Evolutionary conservation across 2,888 invertebrate genomes (phyloP), one percentile per base, ranked within the genome.

Genomic region (Gryllus longicercus): DNA sequence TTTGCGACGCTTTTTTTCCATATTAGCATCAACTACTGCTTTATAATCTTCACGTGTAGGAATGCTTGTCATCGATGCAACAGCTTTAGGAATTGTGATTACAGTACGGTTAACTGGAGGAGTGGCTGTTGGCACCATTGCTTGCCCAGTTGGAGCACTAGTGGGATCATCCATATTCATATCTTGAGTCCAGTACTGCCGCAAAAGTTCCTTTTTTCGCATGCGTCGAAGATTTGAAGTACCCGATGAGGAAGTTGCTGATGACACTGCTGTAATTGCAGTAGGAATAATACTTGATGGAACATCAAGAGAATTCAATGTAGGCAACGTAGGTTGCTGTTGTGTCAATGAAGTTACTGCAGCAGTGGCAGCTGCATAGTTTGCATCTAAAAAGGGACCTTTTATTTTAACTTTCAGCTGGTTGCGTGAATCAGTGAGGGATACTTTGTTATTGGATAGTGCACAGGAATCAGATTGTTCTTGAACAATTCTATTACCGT

Each of bases 371-470:
- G 92, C 89, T 74, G 93, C 87, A 81, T 89, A 94, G 85, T 93
- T 95, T 0, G 90, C 92, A 84, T 95, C 95, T 82, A 95, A 90
- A 84, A 94, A 92, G 0, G 96, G 96, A 4, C 96, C 96, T 86
- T 96, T 96, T 82, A 96, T 96, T 87, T 96, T 96, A 0, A 96
- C 93, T 63, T 82, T 96, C 8, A 96, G 88, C 85, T 96, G 96
- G 87, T 95, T 95, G 51, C 95, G 90, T 0, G 95, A 93, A 87
- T 95, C 95, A 0, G 92, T 92, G 1, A 95, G 87, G 2, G 94
- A 93, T 1, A 93, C 93, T 85, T 94, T 94, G 4, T 92, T 92
- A 81, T 89, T 89, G n/a, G n/a, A 14, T 14, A n/a, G 63, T 25
- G 49, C 21, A 18, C n/a, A 16, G 12, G 78, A 63, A 2, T 88